Percentiles rank a stretch among this genome's conserved stretches.
Evolutionary conservation across 2,113 vertebrate species (phyloP).

Genomic region (Tringa solitaria): DNA sequence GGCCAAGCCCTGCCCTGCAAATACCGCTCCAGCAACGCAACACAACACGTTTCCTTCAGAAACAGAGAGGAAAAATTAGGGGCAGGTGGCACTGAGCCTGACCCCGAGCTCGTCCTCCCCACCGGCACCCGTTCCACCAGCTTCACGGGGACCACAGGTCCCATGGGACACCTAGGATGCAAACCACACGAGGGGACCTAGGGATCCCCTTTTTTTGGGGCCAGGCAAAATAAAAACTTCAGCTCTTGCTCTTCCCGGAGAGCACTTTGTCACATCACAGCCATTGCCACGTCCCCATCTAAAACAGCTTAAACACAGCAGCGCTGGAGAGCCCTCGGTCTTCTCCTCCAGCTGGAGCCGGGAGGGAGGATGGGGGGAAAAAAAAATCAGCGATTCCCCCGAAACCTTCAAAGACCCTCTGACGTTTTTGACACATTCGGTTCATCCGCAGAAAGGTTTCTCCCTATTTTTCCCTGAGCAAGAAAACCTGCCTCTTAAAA

Average conservation of each 20-base stretch:
- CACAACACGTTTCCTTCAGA: not conserved
- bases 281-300: not conserved
- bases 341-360: not conserved
- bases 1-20: not conserved
- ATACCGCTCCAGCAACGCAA: not conserved
- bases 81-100: not conserved
- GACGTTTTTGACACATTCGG: slow-evolving; percentile 34
- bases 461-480: not conserved
- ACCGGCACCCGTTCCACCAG: not conserved
- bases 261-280: not conserved
- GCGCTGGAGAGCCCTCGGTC: not conserved
- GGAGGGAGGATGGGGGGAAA: not conserved
- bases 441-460: not conserved
- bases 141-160: not conserved
- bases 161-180: not conserved
- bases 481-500: not conserved
- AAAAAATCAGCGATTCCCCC: not conserved
- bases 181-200: fast-evolving
- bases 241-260: not conserved
- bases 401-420: not conserved
- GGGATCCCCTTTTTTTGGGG: fast-evolving
- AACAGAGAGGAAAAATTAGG: not conserved
- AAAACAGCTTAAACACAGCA: not conserved
- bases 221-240: not conserved
- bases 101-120: not conserved